phyloP scores from a whole-genome alignment of 1,140 invertebrate species.

The Phenacoccus solenopsis region DNA sequence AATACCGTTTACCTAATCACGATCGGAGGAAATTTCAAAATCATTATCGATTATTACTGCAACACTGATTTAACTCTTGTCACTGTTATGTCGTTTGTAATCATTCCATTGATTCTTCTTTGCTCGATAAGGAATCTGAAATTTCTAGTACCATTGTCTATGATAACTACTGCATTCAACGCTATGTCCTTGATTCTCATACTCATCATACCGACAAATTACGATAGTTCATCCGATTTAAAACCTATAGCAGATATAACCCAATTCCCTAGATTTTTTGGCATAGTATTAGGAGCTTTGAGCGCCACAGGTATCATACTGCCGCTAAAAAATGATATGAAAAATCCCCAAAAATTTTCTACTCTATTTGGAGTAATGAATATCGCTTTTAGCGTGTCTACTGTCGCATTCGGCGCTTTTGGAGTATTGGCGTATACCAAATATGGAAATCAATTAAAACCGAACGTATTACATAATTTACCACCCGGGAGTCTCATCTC shows the following conservation, averaged over 20 bases:
- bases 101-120: not conserved
- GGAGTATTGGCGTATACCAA: conserved; percentile 42
- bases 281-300: conserved; percentile 49
- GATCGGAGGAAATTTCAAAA: not conserved
- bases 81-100: not conserved
- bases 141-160: not conserved
- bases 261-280: conserved; percentile 47
- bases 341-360: conserved; percentile 33
- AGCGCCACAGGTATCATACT: conserved; percentile 48
- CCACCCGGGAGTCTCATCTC: conserved; percentile 34
- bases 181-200: not conserved
- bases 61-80: not conserved
- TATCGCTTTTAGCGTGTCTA: conserved; percentile 36
- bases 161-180: not conserved
- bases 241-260: conserved; percentile 26
- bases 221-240: not conserved
- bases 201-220: not conserved
- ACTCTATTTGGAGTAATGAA: conserved; percentile 38
- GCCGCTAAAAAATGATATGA: conserved; percentile 42
- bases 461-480: conserved; percentile 33
- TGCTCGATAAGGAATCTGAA: not conserved
- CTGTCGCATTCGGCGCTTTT: conserved; percentile 34
- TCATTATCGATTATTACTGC: not conserved
- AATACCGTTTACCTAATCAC: not conserved
- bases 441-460: conserved; percentile 35